Evolutionary conservation across 2,888 invertebrate genomes (phyloP).

Genomic region (Galeruca laticollis): DNA sequence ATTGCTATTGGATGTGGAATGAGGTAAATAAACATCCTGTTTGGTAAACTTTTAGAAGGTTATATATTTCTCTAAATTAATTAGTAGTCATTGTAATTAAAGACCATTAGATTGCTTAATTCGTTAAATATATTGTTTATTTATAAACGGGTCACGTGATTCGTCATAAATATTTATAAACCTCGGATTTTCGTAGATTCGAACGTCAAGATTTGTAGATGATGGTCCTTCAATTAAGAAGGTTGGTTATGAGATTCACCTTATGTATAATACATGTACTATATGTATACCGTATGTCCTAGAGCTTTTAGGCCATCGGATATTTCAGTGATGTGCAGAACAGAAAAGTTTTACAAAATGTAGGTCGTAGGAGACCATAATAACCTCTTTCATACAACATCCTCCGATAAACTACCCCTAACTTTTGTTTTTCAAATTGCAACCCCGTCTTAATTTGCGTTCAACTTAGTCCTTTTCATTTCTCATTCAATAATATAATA

Average conservation of each 20-base stretch:
- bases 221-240: background rate
- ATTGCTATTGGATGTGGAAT: conserved; percentile 52
- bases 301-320: no score
- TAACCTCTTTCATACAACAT: no score
- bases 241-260: background rate
- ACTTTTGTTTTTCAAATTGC: no score
- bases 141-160: background rate
- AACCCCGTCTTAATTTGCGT: no score
- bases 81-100: background rate
- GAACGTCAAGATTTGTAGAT: background rate
- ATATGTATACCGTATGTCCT: no score
- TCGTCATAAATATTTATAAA: background rate
- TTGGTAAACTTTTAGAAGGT: background rate
- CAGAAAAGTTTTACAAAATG: no score
- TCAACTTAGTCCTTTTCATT: no score
- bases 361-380: no score
- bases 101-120: background rate
- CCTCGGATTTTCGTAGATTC: background rate
- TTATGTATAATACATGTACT: no score
- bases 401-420: no score
- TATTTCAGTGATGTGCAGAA: no score
- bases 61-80: background rate
- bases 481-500: no score
- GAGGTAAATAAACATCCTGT: conserved; percentile 47
- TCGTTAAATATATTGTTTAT: background rate